These are phyloP conservation scores for Leucopsar rothschildi DNA, from an alignment of 2,113 vertebrate genomes.

Conservation along the genomic window DNA sequence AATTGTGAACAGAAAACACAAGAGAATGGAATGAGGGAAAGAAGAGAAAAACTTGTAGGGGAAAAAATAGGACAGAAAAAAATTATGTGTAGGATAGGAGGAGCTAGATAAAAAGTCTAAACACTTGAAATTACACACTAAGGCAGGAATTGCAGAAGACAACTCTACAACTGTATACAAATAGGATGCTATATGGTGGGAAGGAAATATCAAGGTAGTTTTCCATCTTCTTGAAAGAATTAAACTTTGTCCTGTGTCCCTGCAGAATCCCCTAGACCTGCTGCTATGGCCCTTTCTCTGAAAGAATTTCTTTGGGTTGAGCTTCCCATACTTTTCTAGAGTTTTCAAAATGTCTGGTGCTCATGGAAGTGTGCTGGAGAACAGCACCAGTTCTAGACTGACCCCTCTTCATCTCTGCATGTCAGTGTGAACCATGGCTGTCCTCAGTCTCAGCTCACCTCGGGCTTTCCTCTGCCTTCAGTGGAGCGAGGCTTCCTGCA, in stretches of 20 bases:
- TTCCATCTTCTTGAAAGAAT: background rate
- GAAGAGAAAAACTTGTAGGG: background rate
- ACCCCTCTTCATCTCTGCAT: background rate
- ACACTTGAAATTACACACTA: background rate
- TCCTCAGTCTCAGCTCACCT: background rate
- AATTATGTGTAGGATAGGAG: background rate
- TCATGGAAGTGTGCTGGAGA: background rate
- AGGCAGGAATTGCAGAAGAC: background rate
- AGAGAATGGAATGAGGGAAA: background rate
- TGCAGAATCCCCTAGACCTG: background rate
- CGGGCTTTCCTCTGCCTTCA: rapidly evolving
- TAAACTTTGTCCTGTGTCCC: background rate
- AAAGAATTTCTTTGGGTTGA: background rate
- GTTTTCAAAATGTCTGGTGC: background rate
- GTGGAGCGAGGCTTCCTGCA: background rate
- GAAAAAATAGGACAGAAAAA: background rate
- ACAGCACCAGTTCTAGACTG: rapidly evolving
- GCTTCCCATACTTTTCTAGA: background rate
- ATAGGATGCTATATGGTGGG: rapidly evolving
- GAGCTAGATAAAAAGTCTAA: background rate
- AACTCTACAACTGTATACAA: background rate
- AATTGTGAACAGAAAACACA: background rate
- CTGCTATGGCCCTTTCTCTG: background rate
- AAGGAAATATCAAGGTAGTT: background rate
- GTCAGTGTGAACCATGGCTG: rapidly evolving